phyloP scores from a whole-genome alignment of 2,888 invertebrate species.

The Nesidiocoris tenuis region DNA sequence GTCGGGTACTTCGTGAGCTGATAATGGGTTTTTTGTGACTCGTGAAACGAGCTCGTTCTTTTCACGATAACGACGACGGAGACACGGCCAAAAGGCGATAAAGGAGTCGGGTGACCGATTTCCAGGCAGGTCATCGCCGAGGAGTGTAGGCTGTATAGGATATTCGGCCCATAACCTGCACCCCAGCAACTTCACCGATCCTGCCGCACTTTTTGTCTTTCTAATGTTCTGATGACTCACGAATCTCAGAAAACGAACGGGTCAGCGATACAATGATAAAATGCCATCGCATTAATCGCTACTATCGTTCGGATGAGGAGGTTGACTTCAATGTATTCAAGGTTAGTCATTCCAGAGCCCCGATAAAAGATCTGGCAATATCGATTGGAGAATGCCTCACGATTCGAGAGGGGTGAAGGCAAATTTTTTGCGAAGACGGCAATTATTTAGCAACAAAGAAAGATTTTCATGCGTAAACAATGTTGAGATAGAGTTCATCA shows the following conservation, averaged over 20 bases:
- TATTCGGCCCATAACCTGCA: not conserved
- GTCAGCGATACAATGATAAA: no score
- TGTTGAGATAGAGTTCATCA: no score
- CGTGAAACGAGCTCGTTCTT: not conserved
- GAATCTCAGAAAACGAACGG: not conserved
- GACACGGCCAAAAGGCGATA: not conserved
- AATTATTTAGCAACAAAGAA: no score
- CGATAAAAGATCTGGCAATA: no score
- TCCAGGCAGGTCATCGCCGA: not conserved
- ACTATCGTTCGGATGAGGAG: no score
- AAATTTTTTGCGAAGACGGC: no score
- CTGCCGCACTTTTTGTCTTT: not conserved
- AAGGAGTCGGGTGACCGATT: not conserved
- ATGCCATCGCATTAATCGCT: not conserved
- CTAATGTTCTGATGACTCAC: not conserved
- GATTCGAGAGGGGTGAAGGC: no score
- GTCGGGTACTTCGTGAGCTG: not conserved
- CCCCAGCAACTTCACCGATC: not conserved
- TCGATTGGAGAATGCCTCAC: no score
- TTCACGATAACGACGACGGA: not conserved
- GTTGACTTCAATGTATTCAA: no score
- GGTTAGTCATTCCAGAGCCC: no score
- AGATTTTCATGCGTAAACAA: no score
- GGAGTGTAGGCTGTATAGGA: not conserved
- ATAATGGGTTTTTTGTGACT: not conserved